Evolutionary conservation across 1,140 invertebrate genomes (phyloP), one percentile per base, ranked within the genome.

Genomic region (Potamilus streckersoni): DNA sequence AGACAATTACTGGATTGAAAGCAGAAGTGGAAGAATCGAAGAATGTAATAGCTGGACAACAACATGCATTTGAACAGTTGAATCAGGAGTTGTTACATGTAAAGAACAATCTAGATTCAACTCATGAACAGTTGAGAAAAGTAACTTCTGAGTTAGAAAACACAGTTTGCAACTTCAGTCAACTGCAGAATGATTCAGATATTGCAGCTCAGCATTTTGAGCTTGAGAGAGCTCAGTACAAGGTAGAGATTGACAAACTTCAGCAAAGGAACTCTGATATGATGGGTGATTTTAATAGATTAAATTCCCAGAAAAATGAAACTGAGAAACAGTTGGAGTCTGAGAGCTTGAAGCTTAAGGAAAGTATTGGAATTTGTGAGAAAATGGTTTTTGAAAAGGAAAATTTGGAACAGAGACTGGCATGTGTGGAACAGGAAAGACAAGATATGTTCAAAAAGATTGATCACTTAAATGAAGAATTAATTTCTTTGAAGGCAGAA

Each of bases 41-140:
- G 19, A 69, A 56, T 69, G 73, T 63, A 63, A 38, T 75, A 17
- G 23, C 13, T 20, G 73, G 69, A 64, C 62, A 62, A 31, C 27
- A 69, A 11, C 62, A 49, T 27, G 38, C 8, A 19, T 38, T 75
- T 64, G 38, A 57, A 20, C 31, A 75, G n/a, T 64, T 75, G 56
- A 62, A 70, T 58, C 2, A 31, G 31, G 68, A 75, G 58, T 56
- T 57, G 16, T n/a, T 55, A 16, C 68, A 63, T 58, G 23, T 20
- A 69, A 20, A 57, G n/a, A 38, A 59, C 14, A 11, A 49, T 49
- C 38, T 49, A 49, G 38, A 49, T 11, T 8, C 6, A 11, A 49
- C 38, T 11, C 38, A 49, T 49, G 38, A 6, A 49, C 38, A 49
- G 38, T 8, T 49, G 38, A 49, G 38, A 6, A 49, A 49, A 49